Conservation (phyloP, 2,113 vertebrate species). For the Grammatotria lemairii region DNA sequence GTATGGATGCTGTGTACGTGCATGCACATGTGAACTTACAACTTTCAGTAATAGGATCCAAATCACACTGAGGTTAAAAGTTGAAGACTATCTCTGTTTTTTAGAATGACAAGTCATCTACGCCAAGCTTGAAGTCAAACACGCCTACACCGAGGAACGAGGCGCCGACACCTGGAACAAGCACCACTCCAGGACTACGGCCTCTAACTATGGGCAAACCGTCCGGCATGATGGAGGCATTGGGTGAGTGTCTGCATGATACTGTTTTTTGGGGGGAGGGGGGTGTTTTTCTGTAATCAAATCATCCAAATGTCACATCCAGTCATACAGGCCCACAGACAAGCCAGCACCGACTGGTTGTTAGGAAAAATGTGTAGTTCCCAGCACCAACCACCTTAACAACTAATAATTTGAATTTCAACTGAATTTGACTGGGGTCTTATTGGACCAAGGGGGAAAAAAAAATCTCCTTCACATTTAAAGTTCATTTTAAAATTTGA, state of each 20-base stretch:
- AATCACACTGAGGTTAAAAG: neutral
- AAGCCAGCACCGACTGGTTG: neutral
- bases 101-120: conserved; percentile 94
- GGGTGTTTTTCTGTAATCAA: neutral
- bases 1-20: neutral
- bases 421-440: neutral
- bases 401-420: neutral
- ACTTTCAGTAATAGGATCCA: neutral
- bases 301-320: neutral
- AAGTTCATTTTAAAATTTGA: neutral
- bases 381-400: neutral
- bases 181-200: conserved; percentile 86
- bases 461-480: neutral
- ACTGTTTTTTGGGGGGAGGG: accelerated
- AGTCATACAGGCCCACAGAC: neutral
- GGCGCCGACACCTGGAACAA: conserved; percentile 88
- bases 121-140: conserved; percentile 92
- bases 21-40: neutral
- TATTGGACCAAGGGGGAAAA: accelerated
- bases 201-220: conserved; percentile 83
- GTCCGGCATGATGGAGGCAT: conserved; percentile 86
- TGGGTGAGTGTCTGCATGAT: conserved; percentile 28
- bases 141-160: conserved; percentile 91
- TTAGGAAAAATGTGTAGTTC: neutral
- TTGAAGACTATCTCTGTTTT: conserved; percentile 15